A percentile compares a stretch with the other conserved stretches of the same genome.
Evolutionary conservation across 37 sponge, comb jelly and placozoan genomes (phyloP).

Genomic region (Haliclona indistincta): DNA sequence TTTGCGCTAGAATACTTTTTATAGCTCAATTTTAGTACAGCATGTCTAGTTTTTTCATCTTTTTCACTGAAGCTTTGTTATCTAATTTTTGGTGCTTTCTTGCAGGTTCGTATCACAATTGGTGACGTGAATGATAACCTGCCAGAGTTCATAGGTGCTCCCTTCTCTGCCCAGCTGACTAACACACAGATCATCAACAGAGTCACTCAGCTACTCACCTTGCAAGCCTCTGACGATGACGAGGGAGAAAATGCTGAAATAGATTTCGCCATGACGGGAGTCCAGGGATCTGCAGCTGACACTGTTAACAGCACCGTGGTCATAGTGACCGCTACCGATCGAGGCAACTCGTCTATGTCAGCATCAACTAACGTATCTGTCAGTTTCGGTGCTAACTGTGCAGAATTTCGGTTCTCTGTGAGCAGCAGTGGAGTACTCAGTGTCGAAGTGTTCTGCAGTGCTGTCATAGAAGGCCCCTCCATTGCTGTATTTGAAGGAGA

Average conservation of each 20-base stretch:
- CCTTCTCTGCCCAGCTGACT: background rate
- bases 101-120: conserved; percentile 32
- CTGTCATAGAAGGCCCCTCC: no score
- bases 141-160: conserved; percentile 28
- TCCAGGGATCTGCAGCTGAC: background rate
- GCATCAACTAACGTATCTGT: conserved; percentile 26
- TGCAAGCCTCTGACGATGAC: conserved; percentile 65
- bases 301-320: conserved; percentile 7
- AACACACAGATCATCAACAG: background rate
- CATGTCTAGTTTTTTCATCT: no score
- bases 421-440: conserved; percentile 21
- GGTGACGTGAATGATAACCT: conserved; percentile 69
- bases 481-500: conserved; percentile 13
- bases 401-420: conserved; percentile 16
- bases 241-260: conserved; percentile 51
- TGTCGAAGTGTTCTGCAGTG: conserved; percentile 26
- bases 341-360: conserved; percentile 42
- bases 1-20: no score
- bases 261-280: conserved; percentile 12
- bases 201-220: background rate
- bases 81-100: background rate
- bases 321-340: conserved; percentile 61
- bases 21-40: no score
- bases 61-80: no score
- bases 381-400: conserved; percentile 30